Conservation (phyloP, 2,797 vertebrate genomes). For the Esox masquinongy region DNA sequence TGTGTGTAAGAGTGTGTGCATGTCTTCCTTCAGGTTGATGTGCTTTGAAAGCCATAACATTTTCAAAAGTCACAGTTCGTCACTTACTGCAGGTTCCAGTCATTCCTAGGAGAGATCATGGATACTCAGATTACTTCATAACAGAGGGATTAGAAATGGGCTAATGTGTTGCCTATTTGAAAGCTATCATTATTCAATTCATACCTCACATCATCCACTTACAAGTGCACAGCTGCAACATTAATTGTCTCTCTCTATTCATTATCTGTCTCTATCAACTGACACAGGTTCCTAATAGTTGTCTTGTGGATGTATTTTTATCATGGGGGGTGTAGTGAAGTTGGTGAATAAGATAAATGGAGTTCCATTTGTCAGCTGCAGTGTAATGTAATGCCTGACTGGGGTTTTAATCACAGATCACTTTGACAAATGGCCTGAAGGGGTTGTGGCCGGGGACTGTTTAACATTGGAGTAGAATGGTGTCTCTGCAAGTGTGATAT, state of each 20-base stretch:
- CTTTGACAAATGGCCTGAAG: slow-evolving; percentile 60
- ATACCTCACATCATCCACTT: slow-evolving; percentile 16
- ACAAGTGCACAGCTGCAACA: not conserved
- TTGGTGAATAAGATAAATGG: slow-evolving; percentile 58
- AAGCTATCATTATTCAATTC: slow-evolving; percentile 41
- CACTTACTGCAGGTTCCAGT: not conserved
- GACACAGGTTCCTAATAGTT: slow-evolving; percentile 51
- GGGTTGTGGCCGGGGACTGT: slow-evolving; percentile 19
- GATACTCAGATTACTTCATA: not conserved
- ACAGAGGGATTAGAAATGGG: not conserved
- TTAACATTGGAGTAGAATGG: slow-evolving; percentile 33
- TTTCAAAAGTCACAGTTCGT: not conserved
- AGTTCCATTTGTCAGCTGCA: slow-evolving; percentile 64
- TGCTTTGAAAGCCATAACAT: not conserved
- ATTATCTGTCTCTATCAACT: slow-evolving; percentile 41
- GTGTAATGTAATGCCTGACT: slow-evolving; percentile 50
- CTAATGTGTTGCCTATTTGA: slow-evolving; percentile 25
- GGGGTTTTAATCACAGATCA: slow-evolving; percentile 68
- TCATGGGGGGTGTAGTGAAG: slow-evolving; percentile 36
- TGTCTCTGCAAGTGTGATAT: slow-evolving; percentile 22
- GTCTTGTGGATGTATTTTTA: slow-evolving; percentile 45
- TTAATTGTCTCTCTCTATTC: slow-evolving; percentile 13
- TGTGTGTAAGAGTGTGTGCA: no score
- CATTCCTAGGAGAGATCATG: not conserved
- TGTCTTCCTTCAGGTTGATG: no score